Percentiles rank a stretch among this genome's conserved stretches.
These are phyloP conservation scores for Pangasius macronema DNA, from an alignment of 2,797 vertebrate species.

Conservation along the genomic window DNA sequence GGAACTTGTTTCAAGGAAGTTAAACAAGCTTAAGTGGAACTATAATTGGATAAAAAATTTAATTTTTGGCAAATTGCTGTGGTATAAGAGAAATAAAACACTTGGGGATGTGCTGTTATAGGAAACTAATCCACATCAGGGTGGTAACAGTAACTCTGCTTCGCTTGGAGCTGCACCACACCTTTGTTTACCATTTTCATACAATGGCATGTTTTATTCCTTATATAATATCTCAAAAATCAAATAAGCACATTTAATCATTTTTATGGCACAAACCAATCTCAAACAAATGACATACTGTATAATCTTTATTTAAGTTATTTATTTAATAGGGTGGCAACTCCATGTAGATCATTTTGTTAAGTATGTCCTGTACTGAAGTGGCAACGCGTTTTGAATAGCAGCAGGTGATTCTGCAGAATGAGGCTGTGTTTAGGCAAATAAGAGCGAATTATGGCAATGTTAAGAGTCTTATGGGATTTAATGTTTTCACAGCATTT, in stretches of 20 bases:
- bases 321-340: neutral
- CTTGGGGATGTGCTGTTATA: neutral
- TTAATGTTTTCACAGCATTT: neutral
- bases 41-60: neutral
- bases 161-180: neutral
- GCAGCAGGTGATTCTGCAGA: neutral
- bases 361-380: too few relatives aligned
- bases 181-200: neutral
- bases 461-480: neutral
- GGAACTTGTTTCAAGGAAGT: neutral
- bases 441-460: neutral
- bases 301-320: neutral
- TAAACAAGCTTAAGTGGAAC: neutral
- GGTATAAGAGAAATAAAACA: neutral
- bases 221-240: neutral
- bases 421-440: neutral
- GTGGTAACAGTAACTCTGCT: neutral
- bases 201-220: neutral
- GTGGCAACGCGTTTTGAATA: neutral
- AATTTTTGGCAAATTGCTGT: neutral
- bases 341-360: neutral
- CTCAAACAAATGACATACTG: neutral
- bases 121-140: too few relatives aligned
- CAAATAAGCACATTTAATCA: neutral
- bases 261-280: neutral